Base-by-base conservation (phyloP, 1,140 invertebrate genomes). In the Drosophila novamexicana region DNA sequence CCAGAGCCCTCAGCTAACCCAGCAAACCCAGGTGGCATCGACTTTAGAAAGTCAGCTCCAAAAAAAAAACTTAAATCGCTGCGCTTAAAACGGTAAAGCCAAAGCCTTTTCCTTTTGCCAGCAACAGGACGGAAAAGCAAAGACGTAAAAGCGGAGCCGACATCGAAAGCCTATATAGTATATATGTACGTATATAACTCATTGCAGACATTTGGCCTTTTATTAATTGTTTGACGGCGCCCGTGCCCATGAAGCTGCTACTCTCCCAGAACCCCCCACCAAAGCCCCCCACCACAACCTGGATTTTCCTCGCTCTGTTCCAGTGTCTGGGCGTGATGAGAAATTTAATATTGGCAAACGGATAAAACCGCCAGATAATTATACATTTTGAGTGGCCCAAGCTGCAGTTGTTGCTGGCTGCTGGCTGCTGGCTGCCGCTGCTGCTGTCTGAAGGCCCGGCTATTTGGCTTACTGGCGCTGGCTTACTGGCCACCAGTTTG, bases 301-400 rank as follows among this genome's bases (percentile, higher is more conserved):
- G 63, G 57, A 61, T 70, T 75, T 80, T 66, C 64, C 73, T 72
- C 53, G 50, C 73, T 61, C 44, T 49, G 32, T 12, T 32, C 49
- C 73, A 64, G 58, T 50, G 69, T 84, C 84, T 83, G 84, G 84
- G 84, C 84, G 84, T 89, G 84, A 89, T 89, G 84, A 89, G 84
- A 89, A 89, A 89, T 89, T 89, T 89, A 89, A 89, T 89, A 89
- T 89, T 89, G 84, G 84, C 84, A 89, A 89, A 89, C 84, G 84
- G 84, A 89, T 89, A 89, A 89, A 89, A 89, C 84, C 84, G 74
- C 84, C 84, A 89, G 84, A 89, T 89, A 89, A 89, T 89, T 89
- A 89, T 89, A 89, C 83, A 89, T 89, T 89, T 89, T 84, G 84
- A 89, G 84, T 84, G 84, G 81, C 76, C 79, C 81, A 74, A 71